Conservation (phyloP, 2,797 vertebrate genomes). For the Smutsia temminckii region DNA sequence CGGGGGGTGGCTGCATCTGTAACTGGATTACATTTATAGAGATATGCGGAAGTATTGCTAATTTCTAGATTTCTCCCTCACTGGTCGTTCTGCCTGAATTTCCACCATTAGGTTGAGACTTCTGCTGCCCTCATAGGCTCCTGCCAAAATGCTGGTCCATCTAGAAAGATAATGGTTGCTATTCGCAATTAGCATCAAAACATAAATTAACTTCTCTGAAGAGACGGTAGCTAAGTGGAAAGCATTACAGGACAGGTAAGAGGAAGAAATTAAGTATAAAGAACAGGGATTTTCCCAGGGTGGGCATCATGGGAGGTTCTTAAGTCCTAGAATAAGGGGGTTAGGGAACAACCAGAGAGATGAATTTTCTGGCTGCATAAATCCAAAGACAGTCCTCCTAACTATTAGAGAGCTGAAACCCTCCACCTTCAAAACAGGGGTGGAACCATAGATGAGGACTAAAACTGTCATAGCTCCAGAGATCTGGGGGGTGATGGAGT, state of each 20-base stretch:
- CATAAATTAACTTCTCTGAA: background rate
- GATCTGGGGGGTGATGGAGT: rapidly evolving
- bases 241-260: background rate
- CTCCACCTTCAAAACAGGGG: background rate
- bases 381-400: background rate
- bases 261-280: background rate
- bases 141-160: background rate
- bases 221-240: background rate
- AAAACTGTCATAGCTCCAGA: background rate
- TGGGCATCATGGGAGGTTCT: background rate
- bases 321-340: background rate
- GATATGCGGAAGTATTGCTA: no score
- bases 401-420: background rate
- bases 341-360: background rate
- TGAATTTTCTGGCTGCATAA: background rate
- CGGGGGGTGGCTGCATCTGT: background rate
- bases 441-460: background rate
- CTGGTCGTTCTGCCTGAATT: background rate
- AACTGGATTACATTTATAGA: background rate
- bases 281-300: background rate
- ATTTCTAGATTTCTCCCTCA: background rate
- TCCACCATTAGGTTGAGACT: no score
- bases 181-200: background rate
- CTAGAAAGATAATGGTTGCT: background rate
- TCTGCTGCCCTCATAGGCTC: background rate